Conservation (phyloP, 30 jellyfish, hydroid and myxozoan species). For the Pelagia noctiluca region DNA sequence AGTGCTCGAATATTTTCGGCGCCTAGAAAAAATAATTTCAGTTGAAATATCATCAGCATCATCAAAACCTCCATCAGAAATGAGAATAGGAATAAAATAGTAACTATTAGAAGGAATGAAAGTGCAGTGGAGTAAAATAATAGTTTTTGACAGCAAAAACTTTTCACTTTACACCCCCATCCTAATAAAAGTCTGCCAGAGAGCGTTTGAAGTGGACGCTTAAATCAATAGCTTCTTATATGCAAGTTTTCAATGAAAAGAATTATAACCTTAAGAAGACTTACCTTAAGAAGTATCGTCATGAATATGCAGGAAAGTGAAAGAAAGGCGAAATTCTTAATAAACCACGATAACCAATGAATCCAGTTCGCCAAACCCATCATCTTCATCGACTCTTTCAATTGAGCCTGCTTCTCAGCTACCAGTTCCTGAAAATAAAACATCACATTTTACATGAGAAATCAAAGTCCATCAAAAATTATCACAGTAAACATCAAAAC, state of each 20-base stretch:
- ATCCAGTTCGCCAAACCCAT: conserved; percentile 98
- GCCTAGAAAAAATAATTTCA: no score
- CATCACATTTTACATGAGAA: background rate
- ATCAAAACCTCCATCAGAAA: no score
- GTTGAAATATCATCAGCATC: no score
- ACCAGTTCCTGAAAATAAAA: conserved; percentile 77
- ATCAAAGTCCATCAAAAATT: background rate
- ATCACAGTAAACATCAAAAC: background rate
- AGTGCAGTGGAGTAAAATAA: background rate
- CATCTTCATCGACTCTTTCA: conserved; percentile 97
- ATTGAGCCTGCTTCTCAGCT: conserved; percentile 85
- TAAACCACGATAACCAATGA: conserved; percentile 95
- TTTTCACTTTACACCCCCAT: background rate
- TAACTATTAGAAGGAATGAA: background rate
- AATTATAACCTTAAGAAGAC: background rate
- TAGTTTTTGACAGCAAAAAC: background rate
- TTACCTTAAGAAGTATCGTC: conserved; percentile 82
- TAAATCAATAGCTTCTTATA: no score
- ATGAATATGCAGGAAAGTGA: conserved; percentile 64
- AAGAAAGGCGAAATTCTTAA: conserved; percentile 69
- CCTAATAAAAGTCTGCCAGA: no score
- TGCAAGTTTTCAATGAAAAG: background rate
- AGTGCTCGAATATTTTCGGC: conserved; percentile 74
- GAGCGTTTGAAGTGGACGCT: no score
- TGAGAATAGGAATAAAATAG: background rate